Percentiles rank a stretch among this genome's conserved stretches.
These are phyloP conservation scores for Ephialtes manifestator DNA, from an alignment of 2,888 invertebrate species.

Conservation along the genomic window DNA sequence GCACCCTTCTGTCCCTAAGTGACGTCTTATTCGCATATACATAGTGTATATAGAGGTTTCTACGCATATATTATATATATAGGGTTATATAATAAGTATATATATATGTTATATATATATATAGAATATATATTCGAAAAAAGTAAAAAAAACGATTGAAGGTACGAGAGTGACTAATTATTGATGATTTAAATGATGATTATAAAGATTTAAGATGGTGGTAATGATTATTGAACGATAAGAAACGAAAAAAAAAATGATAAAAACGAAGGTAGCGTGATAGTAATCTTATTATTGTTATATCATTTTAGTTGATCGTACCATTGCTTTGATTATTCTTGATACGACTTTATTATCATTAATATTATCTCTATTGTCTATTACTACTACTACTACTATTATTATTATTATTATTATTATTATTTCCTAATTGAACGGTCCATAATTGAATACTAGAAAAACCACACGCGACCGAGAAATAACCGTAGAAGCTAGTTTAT, in stretches of 20 bases:
- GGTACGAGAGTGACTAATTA: constrained; percentile 49
- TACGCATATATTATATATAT: constrained; percentile 67
- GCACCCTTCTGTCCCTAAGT: constrained; percentile 12
- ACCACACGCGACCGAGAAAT: constrained; percentile 19
- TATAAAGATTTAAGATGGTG: not conserved
- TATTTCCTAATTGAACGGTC: constrained; percentile 44
- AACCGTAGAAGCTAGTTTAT: constrained; percentile 53
- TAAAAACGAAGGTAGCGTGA: constrained; percentile 58
- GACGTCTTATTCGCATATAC: constrained; percentile 70
- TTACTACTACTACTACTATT: constrained; percentile 60
- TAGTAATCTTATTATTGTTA: constrained; percentile 75
- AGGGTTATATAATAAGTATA: constrained; percentile 68
- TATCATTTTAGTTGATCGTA: constrained; percentile 74
- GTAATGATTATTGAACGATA: constrained; percentile 6
- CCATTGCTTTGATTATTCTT: constrained; percentile 70
- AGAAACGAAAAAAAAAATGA: constrained; percentile 28
- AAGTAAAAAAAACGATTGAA: constrained; percentile 55
- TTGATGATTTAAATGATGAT: no score
- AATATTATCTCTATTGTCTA: constrained; percentile 53
- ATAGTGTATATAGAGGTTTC: constrained; percentile 70
- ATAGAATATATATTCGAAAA: constrained; percentile 62
- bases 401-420: constrained; percentile 65
- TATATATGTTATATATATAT: constrained; percentile 69
- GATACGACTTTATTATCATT: constrained; percentile 69
- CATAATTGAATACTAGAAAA: constrained; percentile 22